Conservation (phyloP, 1,140 invertebrate species). For the Trypoxylus dichotomus region DNA sequence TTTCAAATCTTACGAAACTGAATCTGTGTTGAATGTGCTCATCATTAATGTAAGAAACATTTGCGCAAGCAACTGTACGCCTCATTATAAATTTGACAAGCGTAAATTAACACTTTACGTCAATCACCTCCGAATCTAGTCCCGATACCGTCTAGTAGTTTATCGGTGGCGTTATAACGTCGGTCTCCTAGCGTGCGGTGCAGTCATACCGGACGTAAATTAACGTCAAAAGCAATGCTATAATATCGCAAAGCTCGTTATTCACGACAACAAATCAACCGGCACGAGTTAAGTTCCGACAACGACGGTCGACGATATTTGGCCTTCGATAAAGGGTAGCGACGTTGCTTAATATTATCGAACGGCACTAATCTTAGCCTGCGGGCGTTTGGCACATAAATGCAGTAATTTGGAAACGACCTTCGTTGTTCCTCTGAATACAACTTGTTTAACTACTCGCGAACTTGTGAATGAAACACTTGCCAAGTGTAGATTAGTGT, state of each 20-base stretch:
- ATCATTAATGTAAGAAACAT: no score
- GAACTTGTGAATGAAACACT: background rate
- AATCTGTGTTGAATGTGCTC: no score
- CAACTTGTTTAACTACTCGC: background rate
- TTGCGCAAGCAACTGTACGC: background rate
- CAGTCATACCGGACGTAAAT: background rate
- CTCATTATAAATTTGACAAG: background rate
- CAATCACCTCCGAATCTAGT: conserved; percentile 3
- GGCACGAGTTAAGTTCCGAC: background rate
- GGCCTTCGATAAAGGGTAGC: background rate
- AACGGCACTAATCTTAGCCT: background rate
- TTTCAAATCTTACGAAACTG: no score
- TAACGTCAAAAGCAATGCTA: background rate
- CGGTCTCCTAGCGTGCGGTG: background rate
- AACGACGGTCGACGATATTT: background rate
- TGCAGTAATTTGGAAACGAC: background rate
- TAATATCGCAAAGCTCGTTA: background rate
- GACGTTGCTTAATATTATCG: background rate
- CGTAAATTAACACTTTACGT: conserved; percentile 18
- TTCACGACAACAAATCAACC: conserved; percentile 19
- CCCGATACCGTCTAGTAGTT: background rate
- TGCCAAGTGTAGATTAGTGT: background rate
- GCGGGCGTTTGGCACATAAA: background rate
- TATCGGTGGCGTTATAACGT: background rate
- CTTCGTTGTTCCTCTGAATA: background rate